Percentiles rank a stretch among this genome's conserved stretches.
Evolutionary conservation across 2,888 invertebrate genomes (phyloP).

Genomic region (Antheraea assamensis): DNA sequence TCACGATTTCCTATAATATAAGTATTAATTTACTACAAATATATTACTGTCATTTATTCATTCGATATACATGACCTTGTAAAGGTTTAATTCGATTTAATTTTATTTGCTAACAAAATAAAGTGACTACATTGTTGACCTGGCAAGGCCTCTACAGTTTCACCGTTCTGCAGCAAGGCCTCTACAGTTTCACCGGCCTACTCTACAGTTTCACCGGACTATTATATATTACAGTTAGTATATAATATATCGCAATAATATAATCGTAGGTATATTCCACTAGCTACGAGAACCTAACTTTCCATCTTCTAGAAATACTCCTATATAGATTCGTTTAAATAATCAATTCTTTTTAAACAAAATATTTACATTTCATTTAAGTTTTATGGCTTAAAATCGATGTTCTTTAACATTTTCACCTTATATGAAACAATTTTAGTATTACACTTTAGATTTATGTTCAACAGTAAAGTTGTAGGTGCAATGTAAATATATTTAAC

Average conservation of each 20-base stretch:
- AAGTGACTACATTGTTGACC: no score
- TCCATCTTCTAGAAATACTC: no score
- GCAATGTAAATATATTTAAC: slow-evolving; percentile 27
- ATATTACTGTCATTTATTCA: background rate
- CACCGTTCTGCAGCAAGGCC: no score
- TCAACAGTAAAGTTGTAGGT: slow-evolving; percentile 8
- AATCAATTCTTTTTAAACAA: background rate
- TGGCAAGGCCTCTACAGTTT: no score
- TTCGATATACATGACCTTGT: background rate
- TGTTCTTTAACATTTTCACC: background rate
- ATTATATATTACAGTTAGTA: no score
- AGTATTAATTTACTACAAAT: background rate
- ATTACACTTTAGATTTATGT: slow-evolving; percentile 14
- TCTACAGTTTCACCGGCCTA: no score
- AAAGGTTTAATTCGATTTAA: background rate
- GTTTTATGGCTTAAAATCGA: background rate
- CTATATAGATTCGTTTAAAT: background rate
- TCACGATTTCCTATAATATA: background rate
- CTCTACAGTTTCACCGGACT: no score
- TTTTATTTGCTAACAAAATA: no score
- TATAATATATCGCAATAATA: no score
- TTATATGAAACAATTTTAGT: background rate
- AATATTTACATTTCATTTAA: background rate
- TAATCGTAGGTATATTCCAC: no score
- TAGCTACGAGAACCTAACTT: background rate